These are phyloP conservation scores for Hemicrepidius hirtus DNA, from an alignment of 2,888 invertebrate genomes.

Conservation along the genomic window DNA sequence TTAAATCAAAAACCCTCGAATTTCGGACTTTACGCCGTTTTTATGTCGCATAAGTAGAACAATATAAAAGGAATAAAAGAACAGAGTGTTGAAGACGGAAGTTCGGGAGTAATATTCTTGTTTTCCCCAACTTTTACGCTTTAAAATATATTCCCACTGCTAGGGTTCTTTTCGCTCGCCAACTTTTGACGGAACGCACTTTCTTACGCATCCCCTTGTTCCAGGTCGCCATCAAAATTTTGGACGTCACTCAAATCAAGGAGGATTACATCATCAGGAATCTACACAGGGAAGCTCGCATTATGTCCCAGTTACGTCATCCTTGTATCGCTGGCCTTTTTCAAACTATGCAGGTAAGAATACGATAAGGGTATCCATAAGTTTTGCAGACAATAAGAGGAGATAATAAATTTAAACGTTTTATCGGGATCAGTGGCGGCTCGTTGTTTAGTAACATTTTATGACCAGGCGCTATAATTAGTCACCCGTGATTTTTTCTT, in stretches of 20 bases:
- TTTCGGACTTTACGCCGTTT: slow-evolving; percentile 27
- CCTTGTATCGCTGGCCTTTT: slow-evolving; percentile 84
- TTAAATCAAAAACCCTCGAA: not conserved
- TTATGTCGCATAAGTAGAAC: slow-evolving; percentile 35
- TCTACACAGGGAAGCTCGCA: slow-evolving; percentile 82
- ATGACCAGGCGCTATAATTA: too few species aligned
- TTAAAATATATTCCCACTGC: not conserved
- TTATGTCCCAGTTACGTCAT: slow-evolving; percentile 82
- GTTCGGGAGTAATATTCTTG: slow-evolving; percentile 1
- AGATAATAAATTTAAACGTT: too few species aligned
- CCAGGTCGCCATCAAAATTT: slow-evolving; percentile 85
- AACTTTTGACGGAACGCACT: not conserved
- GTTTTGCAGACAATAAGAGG: too few species aligned
- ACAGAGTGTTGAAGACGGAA: slow-evolving; percentile 20
- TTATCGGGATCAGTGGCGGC: too few species aligned
- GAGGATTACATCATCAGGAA: slow-evolving; percentile 84
- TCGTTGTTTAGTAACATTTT: too few species aligned
- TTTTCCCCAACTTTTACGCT: slow-evolving; percentile 3
- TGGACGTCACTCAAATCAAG: slow-evolving; percentile 81
- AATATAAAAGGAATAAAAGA: slow-evolving; percentile 34
- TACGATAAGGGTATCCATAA: not conserved
- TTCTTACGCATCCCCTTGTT: slow-evolving; percentile 54
- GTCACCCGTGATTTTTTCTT: too few species aligned
- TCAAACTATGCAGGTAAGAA: slow-evolving; percentile 79
- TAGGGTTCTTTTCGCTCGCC: not conserved